Percentiles rank a stretch among this genome's conserved stretches.
Conservation (phyloP, 2,888 invertebrate species). For the Patella pellucida region DNA sequence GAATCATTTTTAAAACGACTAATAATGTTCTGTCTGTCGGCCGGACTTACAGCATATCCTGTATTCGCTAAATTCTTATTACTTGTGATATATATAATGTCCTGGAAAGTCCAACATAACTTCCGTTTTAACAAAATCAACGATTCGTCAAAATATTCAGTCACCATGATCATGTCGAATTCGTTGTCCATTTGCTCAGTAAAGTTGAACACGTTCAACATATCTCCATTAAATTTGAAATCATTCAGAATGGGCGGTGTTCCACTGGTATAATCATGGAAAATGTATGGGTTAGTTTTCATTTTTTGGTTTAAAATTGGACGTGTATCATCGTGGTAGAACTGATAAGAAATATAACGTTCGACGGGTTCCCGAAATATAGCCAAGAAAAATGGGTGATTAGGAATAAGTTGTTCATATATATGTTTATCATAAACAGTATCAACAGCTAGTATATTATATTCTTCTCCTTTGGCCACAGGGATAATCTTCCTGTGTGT, state of each 20-base stretch:
- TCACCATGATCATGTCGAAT: not conserved
- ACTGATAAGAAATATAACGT: not conserved
- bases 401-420: not conserved
- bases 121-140: not conserved
- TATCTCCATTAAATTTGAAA: not conserved
- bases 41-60: not conserved
- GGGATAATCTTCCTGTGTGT: no score
- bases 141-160: not conserved
- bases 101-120: not conserved
- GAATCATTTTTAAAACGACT: not conserved
- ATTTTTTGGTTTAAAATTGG: not conserved
- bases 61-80: not conserved
- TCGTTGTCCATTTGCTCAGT: not conserved
- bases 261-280: not conserved
- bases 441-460: not conserved
- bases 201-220: no score
- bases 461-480: not conserved
- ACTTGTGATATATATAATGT: not conserved
- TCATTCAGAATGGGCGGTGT: not conserved
- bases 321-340: not conserved
- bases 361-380: not conserved
- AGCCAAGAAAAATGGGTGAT: not conserved
- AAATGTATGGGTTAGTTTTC: not conserved
- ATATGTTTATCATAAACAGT: not conserved
- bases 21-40: not conserved